A percentile compares a stretch with the other conserved stretches of the same genome.
phyloP scores from a whole-genome alignment of 2,113 vertebrate species.

The Apeltes quadracus region DNA sequence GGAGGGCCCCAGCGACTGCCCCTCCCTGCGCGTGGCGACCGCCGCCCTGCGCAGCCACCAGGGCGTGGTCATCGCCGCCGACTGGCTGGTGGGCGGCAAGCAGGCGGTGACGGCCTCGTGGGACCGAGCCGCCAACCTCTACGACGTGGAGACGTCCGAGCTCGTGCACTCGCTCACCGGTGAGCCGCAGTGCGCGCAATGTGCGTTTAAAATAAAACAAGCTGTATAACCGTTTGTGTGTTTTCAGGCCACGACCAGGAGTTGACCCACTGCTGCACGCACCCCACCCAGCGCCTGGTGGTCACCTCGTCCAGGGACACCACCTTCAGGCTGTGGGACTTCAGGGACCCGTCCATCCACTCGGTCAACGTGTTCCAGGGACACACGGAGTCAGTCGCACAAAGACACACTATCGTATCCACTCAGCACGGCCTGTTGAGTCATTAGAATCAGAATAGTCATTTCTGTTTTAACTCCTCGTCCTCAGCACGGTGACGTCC shows the following conservation, averaged over 20 bases:
- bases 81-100: slow-evolving; percentile 96
- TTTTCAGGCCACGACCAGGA: slow-evolving; percentile 93
- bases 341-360: slow-evolving; percentile 98
- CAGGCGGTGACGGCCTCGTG: slow-evolving; percentile 95
- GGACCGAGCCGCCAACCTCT: slow-evolving; percentile 95
- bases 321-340: slow-evolving; percentile 98
- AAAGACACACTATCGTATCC: no score
- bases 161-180: slow-evolving; percentile 96
- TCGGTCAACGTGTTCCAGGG: slow-evolving; percentile 99
- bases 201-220: no score
- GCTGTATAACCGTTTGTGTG: no score
- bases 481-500: slow-evolving; percentile 92
- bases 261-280: slow-evolving; percentile 96
- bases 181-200: no score
- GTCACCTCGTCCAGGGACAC: slow-evolving; percentile 97
- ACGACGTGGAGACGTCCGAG: slow-evolving; percentile 95
- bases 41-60: slow-evolving; percentile 95
- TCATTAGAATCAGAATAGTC: no score
- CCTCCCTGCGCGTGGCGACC: slow-evolving; percentile 84
- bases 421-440: no score
- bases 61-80: slow-evolving; percentile 94
- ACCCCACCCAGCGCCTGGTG: slow-evolving; percentile 94
- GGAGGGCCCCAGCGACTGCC: slow-evolving; percentile 89
- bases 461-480: no score
- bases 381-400: slow-evolving; percentile 99